Base-by-base conservation (phyloP, 2,797 vertebrate species). In the Triplophysa yarkandensis region DNA sequence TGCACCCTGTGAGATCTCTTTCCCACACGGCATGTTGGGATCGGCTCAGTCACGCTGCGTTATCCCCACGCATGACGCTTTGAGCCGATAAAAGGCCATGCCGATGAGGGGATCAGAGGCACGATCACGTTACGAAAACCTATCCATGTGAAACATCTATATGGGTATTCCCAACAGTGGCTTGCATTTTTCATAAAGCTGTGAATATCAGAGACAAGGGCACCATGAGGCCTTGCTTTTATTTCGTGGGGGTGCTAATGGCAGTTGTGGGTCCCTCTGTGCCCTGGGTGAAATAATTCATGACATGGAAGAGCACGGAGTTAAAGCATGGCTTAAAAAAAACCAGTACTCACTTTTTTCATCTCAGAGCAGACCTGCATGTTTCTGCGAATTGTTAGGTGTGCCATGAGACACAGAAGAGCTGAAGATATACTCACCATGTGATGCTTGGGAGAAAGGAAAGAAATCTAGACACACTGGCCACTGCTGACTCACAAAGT, bases 41-140 rank as follows among this genome's bases (percentile, higher is more conserved):
- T 80, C 50, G 30, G 43, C 76, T 55, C 64, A 3, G 63, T 74
- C 71, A 77, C 7, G 23, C 48, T 61, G 57, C 27, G 36, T 76
- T 77, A 75, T 61, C 50, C 34, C 19, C n/a, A 25, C 21, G 6
- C 17, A 60, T 19, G 25, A 65, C n/a, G 62, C 6, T 28, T 17
- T 32, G 19, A 61, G 61, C 64, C 46, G 44, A 74, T 79, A 58
- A 77, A 58, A 74, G 63, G 36, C 28, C 1, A 14, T 11, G 21
- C 55, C 17, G 57, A 36, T 61, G 43, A 25, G 5, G 17, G 52
- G 74, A 63, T 77, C 52, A 60, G 32, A 28, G 17, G 21, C 32
- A 43, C 9, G 17, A 65, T 54, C 67, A 48, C 25, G 16, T 76
- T 78, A 64, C 63, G 11, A 19, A 60, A 66, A 58, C 7, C 55